Conservation (phyloP, 2,888 invertebrate species). For the Laspeyria flexula region DNA sequence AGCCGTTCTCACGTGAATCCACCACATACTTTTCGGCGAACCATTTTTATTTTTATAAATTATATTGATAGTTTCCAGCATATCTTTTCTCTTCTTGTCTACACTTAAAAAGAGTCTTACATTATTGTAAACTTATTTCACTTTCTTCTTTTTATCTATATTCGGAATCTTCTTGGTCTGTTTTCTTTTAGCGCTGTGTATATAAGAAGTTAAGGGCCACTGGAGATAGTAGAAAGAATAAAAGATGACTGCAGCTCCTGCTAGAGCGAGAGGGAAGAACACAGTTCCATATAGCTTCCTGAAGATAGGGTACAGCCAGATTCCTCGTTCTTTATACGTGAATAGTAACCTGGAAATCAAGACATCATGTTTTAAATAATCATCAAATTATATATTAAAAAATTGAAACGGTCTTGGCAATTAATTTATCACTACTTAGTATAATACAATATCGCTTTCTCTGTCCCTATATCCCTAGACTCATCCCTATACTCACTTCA, state of each 20-base stretch:
- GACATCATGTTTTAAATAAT: too few relatives aligned
- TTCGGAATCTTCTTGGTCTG: slow-evolving; percentile 15
- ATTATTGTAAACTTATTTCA: slow-evolving; percentile 20
- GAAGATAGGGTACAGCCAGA: slow-evolving; percentile 73
- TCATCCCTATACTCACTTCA: too few relatives aligned
- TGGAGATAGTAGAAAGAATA: slow-evolving; percentile 57
- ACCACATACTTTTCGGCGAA: too few relatives aligned
- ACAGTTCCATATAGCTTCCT: slow-evolving; percentile 54
- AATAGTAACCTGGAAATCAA: slow-evolving; percentile 72
- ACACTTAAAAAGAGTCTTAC: background rate
- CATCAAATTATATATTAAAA: too few relatives aligned
- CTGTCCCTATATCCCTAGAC: too few relatives aligned
- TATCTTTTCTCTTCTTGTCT: background rate
- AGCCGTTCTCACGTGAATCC: too few relatives aligned
- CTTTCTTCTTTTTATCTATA: slow-evolving; percentile 19
- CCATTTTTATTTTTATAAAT: too few relatives aligned
- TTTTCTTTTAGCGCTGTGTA: slow-evolving; percentile 40
- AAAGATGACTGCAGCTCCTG: slow-evolving; percentile 28
- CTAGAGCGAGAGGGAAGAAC: slow-evolving; percentile 51
- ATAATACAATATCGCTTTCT: too few relatives aligned
- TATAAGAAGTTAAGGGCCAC: slow-evolving; percentile 54
- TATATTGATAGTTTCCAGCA: too few relatives aligned
- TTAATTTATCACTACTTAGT: too few relatives aligned
- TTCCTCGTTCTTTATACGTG: slow-evolving; percentile 59
- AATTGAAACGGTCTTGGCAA: too few relatives aligned